A percentile compares a stretch with the other conserved stretches of the same genome.
Conservation (phyloP, 2,113 vertebrate genomes). For the Varanus komodoensis region DNA sequence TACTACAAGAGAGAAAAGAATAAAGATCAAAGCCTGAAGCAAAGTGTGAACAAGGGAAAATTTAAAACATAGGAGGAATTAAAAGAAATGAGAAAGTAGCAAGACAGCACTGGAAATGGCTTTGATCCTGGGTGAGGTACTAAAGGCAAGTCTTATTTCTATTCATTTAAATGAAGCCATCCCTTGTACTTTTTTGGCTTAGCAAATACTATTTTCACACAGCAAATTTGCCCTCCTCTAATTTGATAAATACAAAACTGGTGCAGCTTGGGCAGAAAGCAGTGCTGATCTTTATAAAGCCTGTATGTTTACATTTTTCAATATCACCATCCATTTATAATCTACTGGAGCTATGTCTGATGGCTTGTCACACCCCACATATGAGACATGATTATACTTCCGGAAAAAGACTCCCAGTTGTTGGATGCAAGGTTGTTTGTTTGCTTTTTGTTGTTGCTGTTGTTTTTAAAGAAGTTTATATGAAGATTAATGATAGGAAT, state of each 20-base stretch:
- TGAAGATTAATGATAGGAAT: constrained; percentile 2
- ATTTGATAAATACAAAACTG: background rate
- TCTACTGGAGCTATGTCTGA: background rate
- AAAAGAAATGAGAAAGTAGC: background rate
- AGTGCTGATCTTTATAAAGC: background rate
- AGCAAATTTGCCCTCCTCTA: background rate
- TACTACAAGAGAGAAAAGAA: background rate
- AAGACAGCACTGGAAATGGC: background rate
- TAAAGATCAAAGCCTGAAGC: background rate
- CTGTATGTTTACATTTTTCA: background rate
- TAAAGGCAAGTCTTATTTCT: background rate
- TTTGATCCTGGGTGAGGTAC: background rate
- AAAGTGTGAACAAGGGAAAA: background rate
- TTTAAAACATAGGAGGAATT: background rate
- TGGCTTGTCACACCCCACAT: background rate
- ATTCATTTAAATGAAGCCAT: background rate
- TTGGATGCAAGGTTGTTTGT: background rate
- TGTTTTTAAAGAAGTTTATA: background rate
- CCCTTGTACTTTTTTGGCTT: background rate
- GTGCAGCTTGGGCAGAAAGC: background rate
- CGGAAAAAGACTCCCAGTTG: background rate
- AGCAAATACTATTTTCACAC: background rate
- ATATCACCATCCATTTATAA: background rate
- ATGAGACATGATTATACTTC: background rate
- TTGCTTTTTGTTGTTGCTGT: background rate